Percentiles rank a stretch among this genome's conserved stretches.
Evolutionary conservation across 2,888 invertebrate genomes (phyloP).

Genomic region (Pomacea canaliculata): DNA sequence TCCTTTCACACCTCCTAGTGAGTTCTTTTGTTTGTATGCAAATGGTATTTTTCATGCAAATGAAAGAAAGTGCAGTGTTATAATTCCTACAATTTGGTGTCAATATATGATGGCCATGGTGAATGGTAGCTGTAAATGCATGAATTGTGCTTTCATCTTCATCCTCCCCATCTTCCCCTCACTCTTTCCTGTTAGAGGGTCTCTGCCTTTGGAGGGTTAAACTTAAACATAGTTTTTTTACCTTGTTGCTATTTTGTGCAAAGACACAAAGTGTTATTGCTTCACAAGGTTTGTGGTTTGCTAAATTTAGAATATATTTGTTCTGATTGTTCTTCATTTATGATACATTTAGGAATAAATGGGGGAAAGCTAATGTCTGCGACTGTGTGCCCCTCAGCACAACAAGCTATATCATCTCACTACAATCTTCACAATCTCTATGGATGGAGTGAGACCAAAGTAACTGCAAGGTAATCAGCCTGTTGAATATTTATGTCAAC

Average conservation of each 20-base stretch:
- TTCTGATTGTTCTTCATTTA: no score
- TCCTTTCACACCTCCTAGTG: constrained; percentile 63
- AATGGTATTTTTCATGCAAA: neutral
- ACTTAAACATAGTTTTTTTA: no score
- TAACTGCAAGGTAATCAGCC: constrained; percentile 38
- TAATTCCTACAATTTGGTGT: neutral
- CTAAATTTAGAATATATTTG: no score
- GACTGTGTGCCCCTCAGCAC: constrained; percentile 61
- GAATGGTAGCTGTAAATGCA: no score
- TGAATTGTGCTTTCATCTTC: no score
- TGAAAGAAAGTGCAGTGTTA: neutral
- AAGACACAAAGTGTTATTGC: no score
- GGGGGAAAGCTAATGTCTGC: constrained; percentile 45
- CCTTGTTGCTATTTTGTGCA: no score
- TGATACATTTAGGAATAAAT: constrained; percentile 36
- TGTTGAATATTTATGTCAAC: neutral
- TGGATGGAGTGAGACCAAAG: constrained; percentile 55
- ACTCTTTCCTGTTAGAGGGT: no score
- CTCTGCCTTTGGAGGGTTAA: no score
- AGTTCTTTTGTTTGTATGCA: constrained; percentile 10
- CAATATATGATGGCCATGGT: no score
- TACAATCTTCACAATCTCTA: constrained; percentile 65
- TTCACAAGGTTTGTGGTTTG: no score
- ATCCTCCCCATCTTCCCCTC: no score
- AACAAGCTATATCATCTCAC: constrained; percentile 52